phyloP scores from a whole-genome alignment of 2,797 vertebrate species.

The Falco biarmicus region DNA sequence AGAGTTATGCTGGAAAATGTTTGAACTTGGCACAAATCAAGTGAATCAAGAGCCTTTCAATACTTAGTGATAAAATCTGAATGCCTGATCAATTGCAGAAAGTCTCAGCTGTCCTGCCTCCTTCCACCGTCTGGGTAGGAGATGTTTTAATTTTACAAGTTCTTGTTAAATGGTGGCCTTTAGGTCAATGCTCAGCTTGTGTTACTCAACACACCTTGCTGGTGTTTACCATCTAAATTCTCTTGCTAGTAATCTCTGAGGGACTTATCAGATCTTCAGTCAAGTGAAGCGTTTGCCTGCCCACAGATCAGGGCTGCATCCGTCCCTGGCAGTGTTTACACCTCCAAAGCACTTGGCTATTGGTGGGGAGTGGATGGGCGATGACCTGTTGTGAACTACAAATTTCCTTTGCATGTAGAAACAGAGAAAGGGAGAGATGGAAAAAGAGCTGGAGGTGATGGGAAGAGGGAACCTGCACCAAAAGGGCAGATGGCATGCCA shows the following conservation, averaged over 20 bases:
- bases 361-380: accelerated
- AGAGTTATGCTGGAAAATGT: not conserved
- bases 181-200: not conserved
- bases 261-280: not conserved
- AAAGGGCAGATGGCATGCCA: not conserved
- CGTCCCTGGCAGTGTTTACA: not conserved
- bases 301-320: not conserved
- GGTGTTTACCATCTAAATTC: not conserved
- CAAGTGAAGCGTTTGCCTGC: not conserved
- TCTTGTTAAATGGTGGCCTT: not conserved
- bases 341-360: not conserved
- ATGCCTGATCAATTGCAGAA: not conserved
- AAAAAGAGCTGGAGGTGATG: not conserved
- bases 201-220: not conserved
- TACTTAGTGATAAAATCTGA: not conserved
- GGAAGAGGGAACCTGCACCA: not conserved
- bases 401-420: not conserved
- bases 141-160: not conserved
- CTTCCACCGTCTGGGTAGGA: not conserved
- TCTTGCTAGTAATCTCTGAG: not conserved
- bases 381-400: not conserved
- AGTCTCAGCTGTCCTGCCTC: not conserved
- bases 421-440: not conserved
- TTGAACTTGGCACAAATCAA: not conserved
- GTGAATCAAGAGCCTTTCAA: not conserved